Evolutionary conservation across 2,888 invertebrate genomes (phyloP), one percentile per base, ranked within the genome.

Genomic region (Hymenopus coronatus): DNA sequence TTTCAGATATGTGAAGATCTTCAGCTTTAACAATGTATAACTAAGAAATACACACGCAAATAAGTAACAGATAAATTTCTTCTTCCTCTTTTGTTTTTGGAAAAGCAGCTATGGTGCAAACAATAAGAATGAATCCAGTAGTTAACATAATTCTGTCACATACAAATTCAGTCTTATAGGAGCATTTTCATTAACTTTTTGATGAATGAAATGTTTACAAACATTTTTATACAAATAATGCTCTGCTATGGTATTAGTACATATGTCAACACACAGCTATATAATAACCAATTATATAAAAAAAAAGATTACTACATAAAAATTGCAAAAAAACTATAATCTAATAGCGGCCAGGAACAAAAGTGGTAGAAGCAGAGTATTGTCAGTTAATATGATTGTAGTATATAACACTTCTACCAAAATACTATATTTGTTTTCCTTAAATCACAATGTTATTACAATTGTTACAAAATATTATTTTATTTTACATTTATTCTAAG

Each of bases 371-470:
- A 89, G 89, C 83, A 83, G 89, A 86, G 89, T 89, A 89, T 89
- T 89, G 89, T 89, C 89, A 83, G 83, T 86, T 83, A 86, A 86
- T 82, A 89, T 88, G 88, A 88, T 88, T 83, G 84, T 84, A 84
- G 40, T 83, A 84, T 84, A 83, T 88, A 88, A 89, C 89, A 89
- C 89, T 89, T 89, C 89, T 89, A 89, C 89, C 89, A 89, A 89
- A 89, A 89, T 89, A 89, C 89, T 89, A 85, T 89, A 83, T 83
- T 89, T 83, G 27, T 70, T 70, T 86, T 86, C 86, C 86, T 54
- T 86, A 85, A 84, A 88, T 88, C 85, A 88, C 85, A 84, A 86
- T 86, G 86, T 88, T 85, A 85, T 88, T 88, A 82, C 30, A 86
- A 86, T 70, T 89, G 86, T 89, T 89, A 89, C 87, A 89, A 89